Conservation (phyloP, 2,888 invertebrate species). For the Standfussiana lucernea region DNA sequence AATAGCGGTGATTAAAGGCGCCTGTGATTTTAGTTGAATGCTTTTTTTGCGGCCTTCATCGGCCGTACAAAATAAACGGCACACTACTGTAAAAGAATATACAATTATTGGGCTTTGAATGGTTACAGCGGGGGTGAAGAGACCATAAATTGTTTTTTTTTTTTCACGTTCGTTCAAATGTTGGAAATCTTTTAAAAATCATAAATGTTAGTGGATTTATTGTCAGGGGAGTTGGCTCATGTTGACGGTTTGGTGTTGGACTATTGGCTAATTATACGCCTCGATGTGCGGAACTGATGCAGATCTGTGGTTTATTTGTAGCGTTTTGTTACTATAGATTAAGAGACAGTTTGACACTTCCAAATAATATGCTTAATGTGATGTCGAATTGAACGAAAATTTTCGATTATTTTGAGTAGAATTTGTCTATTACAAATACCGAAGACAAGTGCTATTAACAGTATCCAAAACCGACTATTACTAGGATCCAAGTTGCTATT, state of each 20-base stretch:
- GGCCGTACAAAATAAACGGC: slow-evolving; percentile 88
- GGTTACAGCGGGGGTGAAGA: slow-evolving; percentile 90
- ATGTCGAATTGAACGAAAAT: neutral
- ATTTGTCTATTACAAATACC: neutral
- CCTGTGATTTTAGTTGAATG: slow-evolving; percentile 90
- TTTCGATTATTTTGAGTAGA: neutral
- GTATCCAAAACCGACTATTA: too few species aligned
- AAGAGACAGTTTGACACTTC: neutral
- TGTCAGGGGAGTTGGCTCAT: slow-evolving; percentile 77
- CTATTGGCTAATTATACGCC: slow-evolving; percentile 86
- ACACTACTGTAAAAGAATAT: slow-evolving; percentile 91
- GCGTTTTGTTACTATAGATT: slow-evolving; percentile 35
- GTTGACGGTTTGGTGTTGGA: slow-evolving; percentile 71
- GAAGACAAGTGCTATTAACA: neutral
- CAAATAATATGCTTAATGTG: neutral
- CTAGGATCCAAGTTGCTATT: neutral
- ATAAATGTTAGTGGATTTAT: slow-evolving; percentile 85
- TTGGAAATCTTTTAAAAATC: slow-evolving; percentile 88
- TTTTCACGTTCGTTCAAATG: slow-evolving; percentile 77
- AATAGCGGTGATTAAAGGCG: slow-evolving; percentile 91
- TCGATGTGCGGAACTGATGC: slow-evolving; percentile 69
- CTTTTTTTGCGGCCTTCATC: slow-evolving; percentile 88
- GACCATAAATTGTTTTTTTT: slow-evolving; percentile 90
- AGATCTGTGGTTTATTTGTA: slow-evolving; percentile 38
- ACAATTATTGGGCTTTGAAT: slow-evolving; percentile 91